A percentile compares a stretch with the other conserved stretches of the same genome.
These are phyloP conservation scores for Chironomus tepperi DNA, from an alignment of 1,140 invertebrate genomes.

Conservation along the genomic window DNA sequence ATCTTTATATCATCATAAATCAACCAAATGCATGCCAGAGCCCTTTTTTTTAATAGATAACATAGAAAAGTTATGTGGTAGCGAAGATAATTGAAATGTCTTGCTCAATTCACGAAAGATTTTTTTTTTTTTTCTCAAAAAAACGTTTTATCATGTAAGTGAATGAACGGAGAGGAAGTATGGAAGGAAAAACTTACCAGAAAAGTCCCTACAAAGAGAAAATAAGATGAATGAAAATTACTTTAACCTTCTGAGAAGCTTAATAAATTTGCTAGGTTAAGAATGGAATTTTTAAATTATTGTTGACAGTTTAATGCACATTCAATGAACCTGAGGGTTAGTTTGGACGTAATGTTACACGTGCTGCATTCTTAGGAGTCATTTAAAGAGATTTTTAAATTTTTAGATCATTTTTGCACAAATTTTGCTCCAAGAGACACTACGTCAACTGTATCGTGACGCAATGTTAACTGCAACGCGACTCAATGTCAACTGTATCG, in stretches of 20 bases:
- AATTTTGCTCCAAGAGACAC: too few species aligned
- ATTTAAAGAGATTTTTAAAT: too few species aligned
- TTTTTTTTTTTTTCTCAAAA: not conserved
- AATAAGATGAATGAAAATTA: not conserved
- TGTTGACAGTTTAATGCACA: too few species aligned
- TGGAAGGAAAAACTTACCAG: not conserved
- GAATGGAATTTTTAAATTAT: too few species aligned
- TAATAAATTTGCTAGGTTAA: too few species aligned
- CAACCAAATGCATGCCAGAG: slow-evolving; percentile 60
- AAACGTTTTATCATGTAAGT: not conserved
- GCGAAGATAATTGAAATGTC: slow-evolving; percentile 1
- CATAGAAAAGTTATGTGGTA: not conserved
- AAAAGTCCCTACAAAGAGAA: not conserved
- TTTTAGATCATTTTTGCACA: too few species aligned
- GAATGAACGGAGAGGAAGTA: not conserved
- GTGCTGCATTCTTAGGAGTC: too few species aligned
- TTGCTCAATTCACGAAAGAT: not conserved
- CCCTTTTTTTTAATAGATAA: slow-evolving; percentile 41
- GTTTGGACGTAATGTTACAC: too few species aligned
- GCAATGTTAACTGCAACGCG: too few species aligned
- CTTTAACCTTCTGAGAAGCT: not conserved
- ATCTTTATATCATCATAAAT: slow-evolving; percentile 57
- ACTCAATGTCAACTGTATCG: too few species aligned
- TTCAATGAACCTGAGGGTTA: too few species aligned
- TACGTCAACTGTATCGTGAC: too few species aligned